Percentiles rank a stretch among this genome's conserved stretches.
These are phyloP conservation scores for Cosmorhoe ocellata DNA, from an alignment of 2,888 invertebrate species.

Conservation along the genomic window DNA sequence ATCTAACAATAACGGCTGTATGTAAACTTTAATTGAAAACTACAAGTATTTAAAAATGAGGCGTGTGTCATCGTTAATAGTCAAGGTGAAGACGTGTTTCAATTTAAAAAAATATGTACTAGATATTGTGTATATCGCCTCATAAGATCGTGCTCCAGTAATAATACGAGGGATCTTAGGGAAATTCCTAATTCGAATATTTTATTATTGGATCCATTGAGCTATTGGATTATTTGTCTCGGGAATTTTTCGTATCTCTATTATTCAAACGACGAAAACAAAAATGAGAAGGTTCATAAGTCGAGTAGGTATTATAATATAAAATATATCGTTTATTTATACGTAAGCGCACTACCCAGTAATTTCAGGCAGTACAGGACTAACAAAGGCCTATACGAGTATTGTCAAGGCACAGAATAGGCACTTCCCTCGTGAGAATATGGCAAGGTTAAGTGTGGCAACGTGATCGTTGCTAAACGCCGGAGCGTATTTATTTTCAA, in stretches of 20 bases:
- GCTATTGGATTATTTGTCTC: too few relatives aligned
- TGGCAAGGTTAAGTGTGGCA: slow-evolving; percentile 81
- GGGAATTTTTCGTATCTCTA: too few relatives aligned
- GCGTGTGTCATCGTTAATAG: slow-evolving; percentile 15
- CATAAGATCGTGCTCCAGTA: too few relatives aligned
- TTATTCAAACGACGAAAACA: too few relatives aligned
- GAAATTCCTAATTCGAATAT: too few relatives aligned
- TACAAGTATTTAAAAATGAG: slow-evolving; percentile 23
- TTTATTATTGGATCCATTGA: too few relatives aligned
- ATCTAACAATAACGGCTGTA: slow-evolving; percentile 59
- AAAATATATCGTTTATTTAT: too few relatives aligned
- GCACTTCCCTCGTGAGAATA: slow-evolving; percentile 82
- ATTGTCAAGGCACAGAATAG: slow-evolving; percentile 82
- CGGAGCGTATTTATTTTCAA: slow-evolving; percentile 78
- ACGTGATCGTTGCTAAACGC: slow-evolving; percentile 81
- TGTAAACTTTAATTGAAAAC: slow-evolving; percentile 41
- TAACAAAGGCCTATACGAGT: slow-evolving; percentile 78
- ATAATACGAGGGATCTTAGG: too few relatives aligned
- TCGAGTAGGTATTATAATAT: too few relatives aligned
- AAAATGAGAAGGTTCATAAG: too few relatives aligned
- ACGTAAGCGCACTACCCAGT: slow-evolving; percentile 14
- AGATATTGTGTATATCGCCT: too few relatives aligned
- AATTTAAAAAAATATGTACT: neutral
- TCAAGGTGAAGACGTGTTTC: slow-evolving; percentile 18
- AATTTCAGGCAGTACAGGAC: slow-evolving; percentile 69